phyloP scores from a whole-genome alignment of 2,888 invertebrate genomes.

The Drosophila ezoana region DNA sequence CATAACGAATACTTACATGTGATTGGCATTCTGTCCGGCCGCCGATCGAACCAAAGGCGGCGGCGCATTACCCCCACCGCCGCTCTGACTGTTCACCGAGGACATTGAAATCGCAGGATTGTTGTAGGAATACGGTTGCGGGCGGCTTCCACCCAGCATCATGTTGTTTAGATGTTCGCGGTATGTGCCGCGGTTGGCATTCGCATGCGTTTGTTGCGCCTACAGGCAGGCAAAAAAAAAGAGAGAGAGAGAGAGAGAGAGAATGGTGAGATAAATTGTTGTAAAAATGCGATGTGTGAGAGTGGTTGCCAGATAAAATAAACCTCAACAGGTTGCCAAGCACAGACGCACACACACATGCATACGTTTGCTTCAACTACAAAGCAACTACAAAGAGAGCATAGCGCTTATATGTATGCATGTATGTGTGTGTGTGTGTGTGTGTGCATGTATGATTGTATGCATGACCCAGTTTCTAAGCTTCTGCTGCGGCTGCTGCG shows the following conservation, averaged over 20 bases:
- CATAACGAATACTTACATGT: conserved; percentile 79
- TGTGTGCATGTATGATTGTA: background rate
- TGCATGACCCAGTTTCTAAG: conserved; percentile 71
- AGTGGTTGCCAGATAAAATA: conserved; percentile 14
- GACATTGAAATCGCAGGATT: conserved; percentile 84
- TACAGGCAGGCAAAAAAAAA: conserved; percentile 29
- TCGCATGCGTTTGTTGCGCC: conserved; percentile 77
- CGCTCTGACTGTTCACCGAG: conserved; percentile 82
- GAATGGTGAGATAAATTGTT: conserved; percentile 29
- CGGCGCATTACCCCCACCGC: conserved; percentile 86
- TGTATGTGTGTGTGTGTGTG: background rate
- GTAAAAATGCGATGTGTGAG: conserved; percentile 21
- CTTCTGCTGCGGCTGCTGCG: conserved; percentile 29
- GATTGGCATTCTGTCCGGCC: conserved; percentile 85
- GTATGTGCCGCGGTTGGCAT: conserved; percentile 73
- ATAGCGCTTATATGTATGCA: conserved; percentile 43
- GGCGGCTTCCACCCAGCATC: conserved; percentile 77
- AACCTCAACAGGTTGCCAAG: conserved; percentile 51
- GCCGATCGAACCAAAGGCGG: conserved; percentile 87
- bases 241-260: conserved; percentile 3
- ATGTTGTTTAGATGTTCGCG: conserved; percentile 83
- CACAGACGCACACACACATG: conserved; percentile 11
- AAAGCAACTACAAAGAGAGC: conserved; percentile 34
- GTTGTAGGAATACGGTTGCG: conserved; percentile 81
- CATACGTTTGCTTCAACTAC: conserved; percentile 3